These are phyloP conservation scores for Teleogryllus occipitalis DNA, from an alignment of 1,140 invertebrate genomes.

Conservation along the genomic window DNA sequence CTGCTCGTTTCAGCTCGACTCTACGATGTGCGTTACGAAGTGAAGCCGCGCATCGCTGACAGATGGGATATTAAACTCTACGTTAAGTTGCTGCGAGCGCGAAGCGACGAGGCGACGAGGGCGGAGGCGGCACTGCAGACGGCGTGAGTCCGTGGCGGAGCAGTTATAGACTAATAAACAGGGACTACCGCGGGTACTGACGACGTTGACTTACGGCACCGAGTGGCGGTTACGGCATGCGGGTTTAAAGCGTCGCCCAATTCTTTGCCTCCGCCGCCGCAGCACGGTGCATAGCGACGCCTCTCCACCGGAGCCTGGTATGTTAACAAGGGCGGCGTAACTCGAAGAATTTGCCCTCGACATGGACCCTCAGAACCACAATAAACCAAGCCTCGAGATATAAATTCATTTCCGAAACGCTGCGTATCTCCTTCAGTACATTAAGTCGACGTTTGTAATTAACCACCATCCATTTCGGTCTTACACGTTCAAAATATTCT, in stretches of 20 bases:
- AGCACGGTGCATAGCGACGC: not conserved
- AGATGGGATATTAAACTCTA: not conserved
- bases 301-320: not conserved
- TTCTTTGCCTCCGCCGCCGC: not conserved
- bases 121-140: too few relatives aligned
- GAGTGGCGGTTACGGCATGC: not conserved
- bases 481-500: too few relatives aligned
- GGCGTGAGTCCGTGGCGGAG: not conserved
- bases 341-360: not conserved
- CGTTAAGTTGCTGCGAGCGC: not conserved
- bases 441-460: not conserved
- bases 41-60: not conserved
- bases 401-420: not conserved
- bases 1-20: not conserved
- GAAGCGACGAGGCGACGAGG: too few relatives aligned
- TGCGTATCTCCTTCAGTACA: not conserved
- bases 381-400: not conserved
- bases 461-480: not conserved
- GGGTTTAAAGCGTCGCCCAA: too few relatives aligned
- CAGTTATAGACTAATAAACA: conserved; percentile 5
- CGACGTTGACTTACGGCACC: not conserved
- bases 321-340: not conserved
- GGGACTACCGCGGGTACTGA: not conserved
- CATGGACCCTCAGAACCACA: not conserved
- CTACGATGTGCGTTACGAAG: not conserved